Base-by-base conservation (phyloP, 2,888 invertebrate species). In the Agrotis puta region DNA sequence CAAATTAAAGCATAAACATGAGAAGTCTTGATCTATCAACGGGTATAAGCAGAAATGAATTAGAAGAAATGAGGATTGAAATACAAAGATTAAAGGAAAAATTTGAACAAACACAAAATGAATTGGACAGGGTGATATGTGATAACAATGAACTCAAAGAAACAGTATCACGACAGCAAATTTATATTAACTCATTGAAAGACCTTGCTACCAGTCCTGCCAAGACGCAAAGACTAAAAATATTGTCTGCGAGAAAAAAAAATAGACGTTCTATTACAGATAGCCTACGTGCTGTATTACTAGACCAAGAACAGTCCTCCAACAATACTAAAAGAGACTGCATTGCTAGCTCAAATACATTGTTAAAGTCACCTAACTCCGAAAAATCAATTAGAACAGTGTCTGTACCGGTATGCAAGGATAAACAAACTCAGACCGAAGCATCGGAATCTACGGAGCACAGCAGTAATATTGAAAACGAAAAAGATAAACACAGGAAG, bases 181-280 rank as follows among this genome's bases (percentile, higher is more conserved):
- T 14, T 47, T 47, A 47, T 47, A 18, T 47, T 47, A 18, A 47
- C 18, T 14, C 47, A 18, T 27, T 61, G n/a, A 61, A 61, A 18
- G 48, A 61, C 27, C 27, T 61, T 27, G 27, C 27, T 48, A 48
- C 45, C 48, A 61, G 61, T 61, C 61, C 48, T 48, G n/a, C 11
- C n/a, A 48, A 61, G 14, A 14, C 14, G 27, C 27, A 48, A 48
- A 61, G 45, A 61, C 48, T 13, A 14, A 61, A 48, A n/a, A 48
- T 61, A 61, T 13, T 61, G 4, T 61, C 27, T 27, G 48, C 13
- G 18, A 27, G 48, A 27, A 61, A 61, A 48, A 48, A 7, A 27
- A 27, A 48, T 27, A 48, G 61, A 27, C 61, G 48, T n/a, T 61
- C 47, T n/a, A 48, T 58, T 51, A 51, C 51, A 0, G 51, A 51